Base-by-base conservation (phyloP, 2,888 invertebrate species). In the Helleia helle region DNA sequence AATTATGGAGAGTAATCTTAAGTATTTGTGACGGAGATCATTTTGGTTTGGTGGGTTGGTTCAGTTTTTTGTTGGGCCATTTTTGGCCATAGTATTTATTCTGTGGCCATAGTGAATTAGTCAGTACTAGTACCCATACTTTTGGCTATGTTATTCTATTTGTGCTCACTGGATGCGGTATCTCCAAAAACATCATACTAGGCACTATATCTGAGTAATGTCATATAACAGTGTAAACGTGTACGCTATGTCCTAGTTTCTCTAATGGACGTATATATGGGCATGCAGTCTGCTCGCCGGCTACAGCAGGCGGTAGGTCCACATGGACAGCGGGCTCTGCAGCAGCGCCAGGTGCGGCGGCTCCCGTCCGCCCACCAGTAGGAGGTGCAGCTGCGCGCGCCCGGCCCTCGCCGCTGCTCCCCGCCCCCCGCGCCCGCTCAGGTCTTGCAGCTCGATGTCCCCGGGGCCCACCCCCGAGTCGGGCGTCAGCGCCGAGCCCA, bases 351-450 rank as follows among this genome's bases (percentile, higher is more conserved):
- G 89, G 54, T 93, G 92, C 8, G 92, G 91, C 36, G 91, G 90
- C 65, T 94, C 94, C 55, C 90, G 90, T 0, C 95, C 95, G 0
- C 94, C 94, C 44, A 93, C 87, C 42, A 95, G 54, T 55, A 81
- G 52, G 49, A 79, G 36, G 42, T 64, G 67, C 47, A 79, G 58
- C 47, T 59, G 62, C 1, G 56, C 36, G 4, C 46, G 48, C 64
- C 56, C 2, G 40, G 43, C 64, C 58, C 46, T 25, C 60, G 58
- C 15, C 31, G 46, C 70, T 58, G 71, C 53, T 58, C 50, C 61
- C 55, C 46, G 61, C 63, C 42, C 36, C 53, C 49, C 48, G 40
- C 54, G 14, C 65, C 22, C 8, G 8, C 22, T 48, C 52, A 84
- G 30, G 2, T 79, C 79, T 38, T 66, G 72, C 44, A 84, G 64